Evolutionary conservation across 1,140 invertebrate species (phyloP), one percentile per base, ranked within the genome.

Genomic region (Drosophila funebris): DNA sequence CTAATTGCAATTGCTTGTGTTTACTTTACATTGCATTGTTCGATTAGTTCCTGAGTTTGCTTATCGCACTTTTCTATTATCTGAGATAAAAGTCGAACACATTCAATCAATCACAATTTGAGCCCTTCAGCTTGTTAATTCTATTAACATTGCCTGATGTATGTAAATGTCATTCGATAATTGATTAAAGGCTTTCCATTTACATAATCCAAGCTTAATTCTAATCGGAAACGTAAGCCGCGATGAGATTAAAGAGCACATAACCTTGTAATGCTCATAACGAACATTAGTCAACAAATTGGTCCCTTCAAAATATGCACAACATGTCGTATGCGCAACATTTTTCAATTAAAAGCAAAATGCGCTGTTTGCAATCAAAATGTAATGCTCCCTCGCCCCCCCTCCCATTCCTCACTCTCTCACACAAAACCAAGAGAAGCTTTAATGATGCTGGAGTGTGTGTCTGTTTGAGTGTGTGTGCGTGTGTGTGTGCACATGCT

Each of bases 331-430:
- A 80, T 85, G 63, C 68, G 81, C 81, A 73, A 85, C 81, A 70
- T 85, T 84, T 48, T 84, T 80, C 80, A 84, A 85, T 85, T 85
- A 80, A 76, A 84, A 76, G 62, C 76, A 54, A 76, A 79, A 79
- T 79, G 48, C 33, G 70, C 71, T 82, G 79, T 78, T 64, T 68
- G 46, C 75, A 68, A 61, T 52, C 33, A 29, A 1, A 60, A 20
- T 9, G 33, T 11, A 5, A 13, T 33, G 27, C 11, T 9, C 9
- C 16, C 22, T 8, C 29, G 8, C 8, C 11, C 13, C 20, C 33
- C 46, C 18, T 22, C 63, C 24, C 7, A 1, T 3, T 20, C 16
- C 18, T 20, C 9, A 0, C 22, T n/a, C n/a, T n/a, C n/a, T n/a
- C n/a, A n/a, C n/a, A n/a, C n/a, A 7, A 18, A 50, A n/a, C 14